Percentiles rank a stretch among this genome's conserved stretches.
Evolutionary conservation across 1,140 invertebrate genomes (phyloP).

Genomic region (Drosophila kanapiae): DNA sequence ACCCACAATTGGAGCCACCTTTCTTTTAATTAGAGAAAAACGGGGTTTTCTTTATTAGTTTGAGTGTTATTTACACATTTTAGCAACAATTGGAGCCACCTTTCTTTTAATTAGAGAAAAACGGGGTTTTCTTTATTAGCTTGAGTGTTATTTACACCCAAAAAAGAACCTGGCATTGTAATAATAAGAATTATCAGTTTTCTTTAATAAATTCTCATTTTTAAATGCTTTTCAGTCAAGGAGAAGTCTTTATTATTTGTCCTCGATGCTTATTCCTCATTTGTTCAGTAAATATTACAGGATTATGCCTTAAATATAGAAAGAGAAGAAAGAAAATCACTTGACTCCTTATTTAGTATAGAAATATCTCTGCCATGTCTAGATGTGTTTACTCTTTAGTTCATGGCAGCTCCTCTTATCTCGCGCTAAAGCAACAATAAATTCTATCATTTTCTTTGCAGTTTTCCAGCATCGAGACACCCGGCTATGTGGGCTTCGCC

Average conservation of each 20-base stretch:
- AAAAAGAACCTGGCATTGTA: not conserved
- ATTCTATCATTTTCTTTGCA: conserved; percentile 65
- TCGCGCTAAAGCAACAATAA: too few relatives aligned
- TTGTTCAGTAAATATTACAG: too few relatives aligned
- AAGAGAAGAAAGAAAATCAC: too few relatives aligned
- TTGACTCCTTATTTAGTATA: too few relatives aligned
- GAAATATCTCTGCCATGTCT: too few relatives aligned
- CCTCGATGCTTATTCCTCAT: too few relatives aligned
- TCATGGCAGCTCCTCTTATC: conserved; percentile 1
- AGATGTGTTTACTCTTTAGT: not conserved
- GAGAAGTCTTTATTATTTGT: too few relatives aligned
- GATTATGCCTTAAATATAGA: too few relatives aligned
- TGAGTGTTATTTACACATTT: not conserved
- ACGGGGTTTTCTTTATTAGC: not conserved
- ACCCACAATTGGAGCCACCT: conserved; percentile 4
- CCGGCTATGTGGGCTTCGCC: conserved; percentile 96
- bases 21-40: not conserved
- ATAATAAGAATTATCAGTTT: too few relatives aligned
- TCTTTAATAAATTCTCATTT: too few relatives aligned
- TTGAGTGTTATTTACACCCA: not conserved
- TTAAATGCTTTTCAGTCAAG: too few relatives aligned
- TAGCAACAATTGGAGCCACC: not conserved
- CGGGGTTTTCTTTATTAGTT: not conserved
- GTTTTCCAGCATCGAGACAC: conserved; percentile 93
- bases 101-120: not conserved